phyloP scores from a whole-genome alignment of 2,113 vertebrate species.

The Nicator chloris region DNA sequence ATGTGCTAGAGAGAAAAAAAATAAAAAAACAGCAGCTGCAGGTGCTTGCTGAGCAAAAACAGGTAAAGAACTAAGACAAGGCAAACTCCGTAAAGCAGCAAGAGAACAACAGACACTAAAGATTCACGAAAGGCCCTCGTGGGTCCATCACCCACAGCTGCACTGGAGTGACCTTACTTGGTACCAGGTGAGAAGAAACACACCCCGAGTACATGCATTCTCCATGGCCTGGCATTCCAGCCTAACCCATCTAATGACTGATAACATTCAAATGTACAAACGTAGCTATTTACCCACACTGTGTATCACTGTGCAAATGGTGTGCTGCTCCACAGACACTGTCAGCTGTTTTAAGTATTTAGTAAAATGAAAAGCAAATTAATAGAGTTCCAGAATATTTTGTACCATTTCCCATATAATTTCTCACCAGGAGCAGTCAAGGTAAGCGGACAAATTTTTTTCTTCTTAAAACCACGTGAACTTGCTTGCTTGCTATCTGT shows the following conservation, averaged over 20 bases:
- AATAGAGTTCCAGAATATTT: neutral
- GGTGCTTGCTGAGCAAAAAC: neutral
- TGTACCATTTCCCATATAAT: neutral
- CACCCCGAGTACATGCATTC: neutral
- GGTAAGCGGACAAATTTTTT: neutral
- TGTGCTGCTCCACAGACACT: neutral
- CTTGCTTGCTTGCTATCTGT: neutral
- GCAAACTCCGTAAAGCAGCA: neutral
- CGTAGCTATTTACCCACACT: neutral
- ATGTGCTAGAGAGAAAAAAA: neutral
- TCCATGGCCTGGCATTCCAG: neutral
- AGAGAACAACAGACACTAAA: neutral
- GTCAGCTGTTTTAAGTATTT: neutral
- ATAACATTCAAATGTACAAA: neutral
- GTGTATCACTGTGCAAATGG: neutral
- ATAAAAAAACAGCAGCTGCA: neutral
- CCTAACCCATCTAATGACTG: neutral
- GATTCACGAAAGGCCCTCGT: neutral
- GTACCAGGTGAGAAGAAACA: neutral
- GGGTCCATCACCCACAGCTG: neutral
- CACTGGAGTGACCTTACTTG: neutral
- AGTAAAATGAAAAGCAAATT: neutral
- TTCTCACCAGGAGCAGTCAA: neutral
- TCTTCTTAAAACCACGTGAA: neutral
- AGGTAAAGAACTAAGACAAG: neutral